A percentile compares a stretch with the other conserved stretches of the same genome.
Evolutionary conservation across 2,888 invertebrate species (phyloP).

Genomic region (Germaria angustata): DNA sequence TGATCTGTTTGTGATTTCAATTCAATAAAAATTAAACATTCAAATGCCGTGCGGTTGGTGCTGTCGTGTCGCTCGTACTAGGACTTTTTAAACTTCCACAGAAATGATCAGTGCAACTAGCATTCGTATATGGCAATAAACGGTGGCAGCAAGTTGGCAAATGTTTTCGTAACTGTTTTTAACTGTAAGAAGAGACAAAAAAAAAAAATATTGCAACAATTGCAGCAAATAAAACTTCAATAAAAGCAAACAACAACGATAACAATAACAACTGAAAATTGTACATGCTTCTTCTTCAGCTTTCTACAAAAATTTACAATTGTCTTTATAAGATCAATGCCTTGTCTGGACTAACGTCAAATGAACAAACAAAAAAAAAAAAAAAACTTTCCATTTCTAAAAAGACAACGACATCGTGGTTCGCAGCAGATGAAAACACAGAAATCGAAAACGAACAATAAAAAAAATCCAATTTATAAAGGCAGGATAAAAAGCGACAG

Average conservation of each 20-base stretch:
- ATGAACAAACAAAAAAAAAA: neutral
- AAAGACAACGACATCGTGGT: slow-evolving; percentile 61
- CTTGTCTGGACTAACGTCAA: slow-evolving; percentile 64
- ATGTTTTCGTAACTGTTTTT: slow-evolving; percentile 50
- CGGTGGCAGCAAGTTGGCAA: slow-evolving; percentile 57
- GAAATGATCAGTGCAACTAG: slow-evolving; percentile 23
- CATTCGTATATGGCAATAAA: slow-evolving; percentile 36
- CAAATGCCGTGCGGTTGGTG: slow-evolving; percentile 40
- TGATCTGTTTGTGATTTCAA: slow-evolving; percentile 60
- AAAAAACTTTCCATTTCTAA: slow-evolving; percentile 67
- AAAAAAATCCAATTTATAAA: slow-evolving; percentile 47
- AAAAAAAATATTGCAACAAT: slow-evolving; percentile 14
- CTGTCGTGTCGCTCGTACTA: slow-evolving; percentile 18
- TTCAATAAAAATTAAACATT: slow-evolving; percentile 63
- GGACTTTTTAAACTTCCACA: slow-evolving; percentile 37
- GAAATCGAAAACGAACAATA: slow-evolving; percentile 42
- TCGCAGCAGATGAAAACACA: slow-evolving; percentile 52
- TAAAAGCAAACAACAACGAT: slow-evolving; percentile 3
- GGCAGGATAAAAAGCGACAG: slow-evolving; percentile 51
- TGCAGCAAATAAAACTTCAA: slow-evolving; percentile 38
- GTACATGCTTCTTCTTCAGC: slow-evolving; percentile 52
- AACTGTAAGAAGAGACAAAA: slow-evolving; percentile 4
- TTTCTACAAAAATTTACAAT: slow-evolving; percentile 60
- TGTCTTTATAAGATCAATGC: slow-evolving; percentile 63
- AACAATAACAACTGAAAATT: neutral